Evolutionary conservation across 1,140 invertebrate species (phyloP), one percentile per base, ranked within the genome.

Genomic region (Glossosoma conforme): DNA sequence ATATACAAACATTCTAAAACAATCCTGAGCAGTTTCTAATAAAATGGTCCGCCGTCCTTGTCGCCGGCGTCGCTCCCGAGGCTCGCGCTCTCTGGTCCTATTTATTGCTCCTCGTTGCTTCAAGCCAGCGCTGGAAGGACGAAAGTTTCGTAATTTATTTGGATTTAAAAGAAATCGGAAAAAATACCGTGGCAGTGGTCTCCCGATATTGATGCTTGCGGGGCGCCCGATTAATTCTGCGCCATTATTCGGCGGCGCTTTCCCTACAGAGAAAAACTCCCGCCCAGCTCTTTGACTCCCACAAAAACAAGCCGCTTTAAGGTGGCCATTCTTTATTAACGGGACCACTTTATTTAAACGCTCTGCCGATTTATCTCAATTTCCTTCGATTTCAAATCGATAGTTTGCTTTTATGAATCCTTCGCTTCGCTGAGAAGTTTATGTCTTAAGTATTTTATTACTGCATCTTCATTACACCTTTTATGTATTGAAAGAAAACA

Each of bases 21-120:
- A 72, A 68, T 46, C 38, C 17, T n/a, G 44, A 36, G 40, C 68
- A 58, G 65, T 72, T 70, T 70, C 68, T 72, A 74, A 74, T 74
- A 68, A 72, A 71, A 72, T 72, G 68, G 69, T 74, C 68, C 66
- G 61, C 64, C 63, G 59, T 63, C 60, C 61, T 67, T 59, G 62
- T 62, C 64, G 54, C 62, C 67, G 10, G 37, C 37, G 21, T 19
- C 25, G 38, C 60, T 61, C 57, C 61, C 61, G 61, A 61, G 63
- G 60, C 60, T 60, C 67, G 66, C 61, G 64, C 61, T 64, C 66
- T 65, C 70, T 65, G 64, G 28, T n/a, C 21, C 47, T 44, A 51
- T 51, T 51, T 51, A 51, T 51, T 44, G 21, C 48, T 41, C 10
- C 48, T 51, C 48, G 48, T 51, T 51, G 37, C 48, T 24, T 19